Conservation (phyloP, 1,140 invertebrate genomes). For the Tetramorium parvispinum region DNA sequence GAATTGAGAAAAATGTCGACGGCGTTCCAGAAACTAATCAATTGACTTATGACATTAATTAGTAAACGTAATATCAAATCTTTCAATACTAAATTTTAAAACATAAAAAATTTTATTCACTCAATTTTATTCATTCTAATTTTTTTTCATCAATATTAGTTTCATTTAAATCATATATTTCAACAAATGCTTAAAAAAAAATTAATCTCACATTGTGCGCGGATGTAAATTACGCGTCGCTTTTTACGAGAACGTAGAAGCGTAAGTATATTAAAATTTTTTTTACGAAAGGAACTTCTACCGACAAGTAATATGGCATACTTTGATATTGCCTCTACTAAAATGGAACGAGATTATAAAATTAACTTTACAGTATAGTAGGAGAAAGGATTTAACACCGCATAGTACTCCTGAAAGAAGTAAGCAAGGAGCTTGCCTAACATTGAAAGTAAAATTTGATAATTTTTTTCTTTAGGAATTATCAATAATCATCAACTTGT, state of each 20-base stretch:
- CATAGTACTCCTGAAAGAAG: neutral
- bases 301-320: slow-evolving; percentile 15
- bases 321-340: slow-evolving; percentile 22
- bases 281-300: neutral
- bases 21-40: slow-evolving; percentile 1
- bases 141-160: neutral
- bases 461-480: neutral
- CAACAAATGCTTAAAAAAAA: neutral
- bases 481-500: neutral
- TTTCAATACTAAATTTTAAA: neutral
- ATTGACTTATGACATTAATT: neutral
- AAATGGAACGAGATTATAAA: slow-evolving; percentile 34
- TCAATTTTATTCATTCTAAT: no score
- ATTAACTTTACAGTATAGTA: slow-evolving; percentile 25
- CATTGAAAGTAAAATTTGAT: neutral
- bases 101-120: neutral
- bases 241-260: neutral
- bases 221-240: neutral
- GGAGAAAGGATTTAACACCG: neutral
- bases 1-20: slow-evolving; percentile 27
- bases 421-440: neutral
- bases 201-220: neutral
- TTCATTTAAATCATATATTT: neutral
- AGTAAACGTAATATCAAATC: neutral
- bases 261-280: slow-evolving; percentile 9